These are phyloP conservation scores for Enteromius radiatus DNA, from an alignment of 2,797 vertebrate species.

Conservation along the genomic window DNA sequence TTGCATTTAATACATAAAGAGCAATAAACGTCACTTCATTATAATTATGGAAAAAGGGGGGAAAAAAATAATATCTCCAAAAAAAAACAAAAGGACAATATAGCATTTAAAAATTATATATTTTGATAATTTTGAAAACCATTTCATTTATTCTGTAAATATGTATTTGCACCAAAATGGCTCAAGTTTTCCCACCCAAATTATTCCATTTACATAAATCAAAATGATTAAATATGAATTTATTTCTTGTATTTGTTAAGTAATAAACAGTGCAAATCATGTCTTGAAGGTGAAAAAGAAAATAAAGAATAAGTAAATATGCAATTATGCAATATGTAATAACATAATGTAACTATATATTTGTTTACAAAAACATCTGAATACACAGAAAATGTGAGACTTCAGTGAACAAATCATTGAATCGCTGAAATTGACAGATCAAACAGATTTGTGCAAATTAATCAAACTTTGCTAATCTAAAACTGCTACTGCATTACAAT, in stretches of 20 bases:
- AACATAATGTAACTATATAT: background rate
- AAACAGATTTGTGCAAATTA: background rate
- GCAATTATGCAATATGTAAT: background rate
- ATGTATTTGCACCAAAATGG: background rate
- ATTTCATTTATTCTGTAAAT: background rate
- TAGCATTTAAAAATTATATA: too few relatives aligned
- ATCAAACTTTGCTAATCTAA: background rate
- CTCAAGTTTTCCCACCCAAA: background rate
- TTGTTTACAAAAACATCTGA: background rate
- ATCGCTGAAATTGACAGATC: background rate
- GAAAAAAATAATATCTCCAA: background rate
- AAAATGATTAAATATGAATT: background rate
- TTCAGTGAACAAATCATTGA: background rate
- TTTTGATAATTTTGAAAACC: background rate
- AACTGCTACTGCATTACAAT: too few relatives aligned
- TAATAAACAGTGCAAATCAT: background rate
- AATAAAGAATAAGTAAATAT: background rate
- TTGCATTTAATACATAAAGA: background rate
- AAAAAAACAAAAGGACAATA: background rate
- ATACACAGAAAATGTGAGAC: background rate
- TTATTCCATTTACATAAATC: too few relatives aligned
- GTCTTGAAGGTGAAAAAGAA: too few relatives aligned
- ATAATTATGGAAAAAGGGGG: background rate
- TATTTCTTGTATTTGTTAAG: background rate
- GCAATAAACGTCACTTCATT: background rate